Percentiles rank a stretch among this genome's conserved stretches.
Conservation (phyloP, 2,113 vertebrate genomes). For the Aptenodytes patagonicus region DNA sequence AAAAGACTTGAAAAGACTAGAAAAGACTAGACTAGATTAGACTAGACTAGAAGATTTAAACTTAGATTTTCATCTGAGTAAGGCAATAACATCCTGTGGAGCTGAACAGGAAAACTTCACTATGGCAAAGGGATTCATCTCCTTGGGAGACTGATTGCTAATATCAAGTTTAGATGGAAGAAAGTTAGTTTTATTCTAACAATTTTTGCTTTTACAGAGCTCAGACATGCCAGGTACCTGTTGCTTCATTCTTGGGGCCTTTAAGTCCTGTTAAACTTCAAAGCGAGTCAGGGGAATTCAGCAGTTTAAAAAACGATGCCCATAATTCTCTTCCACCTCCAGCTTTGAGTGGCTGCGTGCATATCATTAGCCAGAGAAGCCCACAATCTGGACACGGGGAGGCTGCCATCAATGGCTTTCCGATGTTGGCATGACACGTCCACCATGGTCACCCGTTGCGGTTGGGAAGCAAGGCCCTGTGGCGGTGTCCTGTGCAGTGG, state of each 20-base stretch:
- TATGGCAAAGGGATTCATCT: not conserved
- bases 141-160: not conserved
- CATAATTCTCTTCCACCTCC: not conserved
- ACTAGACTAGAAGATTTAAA: not conserved
- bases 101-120: not conserved
- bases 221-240: not conserved
- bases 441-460: accelerated
- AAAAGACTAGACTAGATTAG: not conserved
- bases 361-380: not conserved
- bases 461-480: not conserved
- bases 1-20: not conserved
- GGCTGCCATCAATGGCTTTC: not conserved
- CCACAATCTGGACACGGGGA: accelerated
- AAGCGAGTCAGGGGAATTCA: accelerated
- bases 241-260: not conserved
- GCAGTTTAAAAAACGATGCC: not conserved
- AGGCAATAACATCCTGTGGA: not conserved
- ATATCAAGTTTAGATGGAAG: not conserved
- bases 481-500: too few species aligned
- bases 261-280: not conserved
- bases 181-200: not conserved
- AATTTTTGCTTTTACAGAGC: not conserved
- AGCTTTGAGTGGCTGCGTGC: not conserved
- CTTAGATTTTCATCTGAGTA: not conserved
- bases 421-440: accelerated